Conservation (phyloP, 2,888 invertebrate species). For the Timema cristinae region DNA sequence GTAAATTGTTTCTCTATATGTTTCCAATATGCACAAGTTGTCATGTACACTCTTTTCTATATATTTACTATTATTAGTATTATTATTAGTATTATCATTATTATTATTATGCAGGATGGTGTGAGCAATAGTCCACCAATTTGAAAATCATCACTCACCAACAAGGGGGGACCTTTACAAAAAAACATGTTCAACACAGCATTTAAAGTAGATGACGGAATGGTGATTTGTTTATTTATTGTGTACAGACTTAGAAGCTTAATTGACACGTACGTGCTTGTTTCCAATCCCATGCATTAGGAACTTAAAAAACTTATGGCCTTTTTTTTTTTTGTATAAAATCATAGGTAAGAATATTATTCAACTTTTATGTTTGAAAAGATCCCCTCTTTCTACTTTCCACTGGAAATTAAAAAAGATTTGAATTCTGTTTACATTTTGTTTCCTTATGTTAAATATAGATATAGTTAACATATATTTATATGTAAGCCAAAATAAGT, state of each 20-base stretch:
- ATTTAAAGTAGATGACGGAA: background rate
- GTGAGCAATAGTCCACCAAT: slow-evolving; percentile 24
- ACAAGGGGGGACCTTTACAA: slow-evolving; percentile 25
- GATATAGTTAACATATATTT: background rate
- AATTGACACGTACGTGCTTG: slow-evolving; percentile 24
- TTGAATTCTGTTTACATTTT: slow-evolving; percentile 13
- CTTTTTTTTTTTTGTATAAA: slow-evolving; percentile 18
- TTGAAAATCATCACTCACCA: slow-evolving; percentile 25
- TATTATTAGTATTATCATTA: too few relatives aligned
- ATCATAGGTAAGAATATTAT: slow-evolving; percentile 13
- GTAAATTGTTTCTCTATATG: slow-evolving; percentile 28
- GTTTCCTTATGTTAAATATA: background rate
- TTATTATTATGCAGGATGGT: slow-evolving; percentile 5
- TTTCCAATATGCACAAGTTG: slow-evolving; percentile 28
- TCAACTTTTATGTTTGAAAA: slow-evolving; percentile 26
- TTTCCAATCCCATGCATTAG: slow-evolving; percentile 21
- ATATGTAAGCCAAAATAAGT: slow-evolving; percentile 27
- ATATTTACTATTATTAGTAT: background rate
- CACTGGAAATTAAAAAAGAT: slow-evolving; percentile 30
- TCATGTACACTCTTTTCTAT: slow-evolving; percentile 26
- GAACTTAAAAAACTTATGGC: slow-evolving; percentile 23
- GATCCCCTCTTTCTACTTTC: slow-evolving; percentile 28
- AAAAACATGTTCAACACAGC: slow-evolving; percentile 11
- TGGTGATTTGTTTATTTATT: too few relatives aligned
- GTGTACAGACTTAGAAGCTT: background rate